Conservation (phyloP, 53 echinoderm and acorn worm genomes). For the Glandiceps talaboti region DNA sequence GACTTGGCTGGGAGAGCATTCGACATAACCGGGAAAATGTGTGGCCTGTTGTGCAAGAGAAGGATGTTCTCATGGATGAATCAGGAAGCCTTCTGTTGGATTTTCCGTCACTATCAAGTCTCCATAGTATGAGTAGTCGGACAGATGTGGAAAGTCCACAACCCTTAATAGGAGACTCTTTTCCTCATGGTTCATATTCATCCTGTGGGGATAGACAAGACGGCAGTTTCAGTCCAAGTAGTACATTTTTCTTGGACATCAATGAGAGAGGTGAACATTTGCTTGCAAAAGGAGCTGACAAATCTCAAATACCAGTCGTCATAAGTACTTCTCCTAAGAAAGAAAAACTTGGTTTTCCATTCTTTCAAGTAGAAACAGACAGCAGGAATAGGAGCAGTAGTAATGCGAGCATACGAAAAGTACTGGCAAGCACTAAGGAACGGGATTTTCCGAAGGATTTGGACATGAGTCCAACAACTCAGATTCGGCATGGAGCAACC, state of each 20-base stretch:
- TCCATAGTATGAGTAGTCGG: constrained; percentile 15
- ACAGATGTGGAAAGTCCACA: constrained; percentile 5
- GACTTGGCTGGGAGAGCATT: constrained; percentile 90
- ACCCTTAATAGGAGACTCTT: background rate
- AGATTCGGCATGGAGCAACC: constrained; percentile 61
- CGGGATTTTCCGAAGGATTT: constrained; percentile 10
- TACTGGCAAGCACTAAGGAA: constrained; percentile 7
- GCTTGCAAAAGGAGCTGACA: background rate
- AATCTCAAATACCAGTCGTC: background rate
- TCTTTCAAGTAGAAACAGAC: background rate
- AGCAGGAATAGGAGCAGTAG: background rate
- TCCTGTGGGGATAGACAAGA: constrained; percentile 9
- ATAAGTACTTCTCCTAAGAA: background rate
- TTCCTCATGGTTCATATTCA: constrained; percentile 26
- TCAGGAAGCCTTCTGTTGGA: constrained; percentile 23
- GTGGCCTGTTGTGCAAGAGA: constrained; percentile 72
- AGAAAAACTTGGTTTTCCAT: constrained; percentile 4
- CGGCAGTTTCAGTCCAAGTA: background rate
- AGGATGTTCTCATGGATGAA: constrained; percentile 36
- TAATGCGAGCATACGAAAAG: background rate
- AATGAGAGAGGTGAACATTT: constrained; percentile 4
- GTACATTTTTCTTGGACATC: constrained; percentile 5
- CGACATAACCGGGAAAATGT: constrained; percentile 59
- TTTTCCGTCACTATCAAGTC: background rate
- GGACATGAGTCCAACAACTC: constrained; percentile 21